Percentiles rank a stretch among this genome's conserved stretches.
Conservation (phyloP, 2,797 vertebrate genomes). For the Tokudaia tokunoshimensis region DNA sequence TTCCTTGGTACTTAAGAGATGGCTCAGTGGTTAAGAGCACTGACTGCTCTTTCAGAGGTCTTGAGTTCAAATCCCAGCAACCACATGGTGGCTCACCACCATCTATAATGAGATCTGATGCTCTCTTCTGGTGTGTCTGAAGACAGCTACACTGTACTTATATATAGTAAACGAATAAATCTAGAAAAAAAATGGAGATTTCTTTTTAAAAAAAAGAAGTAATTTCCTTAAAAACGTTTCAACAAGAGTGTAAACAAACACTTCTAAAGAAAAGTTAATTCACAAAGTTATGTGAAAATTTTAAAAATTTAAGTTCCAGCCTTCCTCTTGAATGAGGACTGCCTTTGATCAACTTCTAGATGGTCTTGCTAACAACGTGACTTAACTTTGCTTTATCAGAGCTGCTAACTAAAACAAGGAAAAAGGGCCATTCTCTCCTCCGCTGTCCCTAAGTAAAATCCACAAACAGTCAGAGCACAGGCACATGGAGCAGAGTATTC, state of each 20-base stretch:
- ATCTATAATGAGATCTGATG: too few species aligned
- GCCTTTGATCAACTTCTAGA: slow-evolving; percentile 59
- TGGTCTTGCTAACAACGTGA: slow-evolving; percentile 66
- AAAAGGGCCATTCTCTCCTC: slow-evolving; percentile 35
- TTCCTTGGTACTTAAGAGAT: too few species aligned
- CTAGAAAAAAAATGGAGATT: too few species aligned
- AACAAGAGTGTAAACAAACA: slow-evolving; percentile 82
- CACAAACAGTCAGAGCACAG: not conserved
- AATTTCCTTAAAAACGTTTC: slow-evolving; percentile 79
- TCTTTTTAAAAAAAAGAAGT: not conserved
- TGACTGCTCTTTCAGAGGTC: too few species aligned
- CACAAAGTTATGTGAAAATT: slow-evolving; percentile 77
- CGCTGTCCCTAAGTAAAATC: slow-evolving; percentile 49
- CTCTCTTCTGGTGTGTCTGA: too few species aligned
- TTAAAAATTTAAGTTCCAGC: slow-evolving; percentile 71
- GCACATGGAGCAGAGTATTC: not conserved
- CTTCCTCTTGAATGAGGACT: slow-evolving; percentile 78
- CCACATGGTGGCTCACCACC: too few species aligned
- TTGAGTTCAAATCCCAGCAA: too few species aligned
- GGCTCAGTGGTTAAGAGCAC: too few species aligned
- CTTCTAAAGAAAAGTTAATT: slow-evolving; percentile 75
- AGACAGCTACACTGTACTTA: too few species aligned
- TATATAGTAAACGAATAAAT: too few species aligned
- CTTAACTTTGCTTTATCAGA: slow-evolving; percentile 53
- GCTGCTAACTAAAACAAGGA: slow-evolving; percentile 45